Conservation (phyloP, 2,113 vertebrate species). For the Syrrhaptes paradoxus region DNA sequence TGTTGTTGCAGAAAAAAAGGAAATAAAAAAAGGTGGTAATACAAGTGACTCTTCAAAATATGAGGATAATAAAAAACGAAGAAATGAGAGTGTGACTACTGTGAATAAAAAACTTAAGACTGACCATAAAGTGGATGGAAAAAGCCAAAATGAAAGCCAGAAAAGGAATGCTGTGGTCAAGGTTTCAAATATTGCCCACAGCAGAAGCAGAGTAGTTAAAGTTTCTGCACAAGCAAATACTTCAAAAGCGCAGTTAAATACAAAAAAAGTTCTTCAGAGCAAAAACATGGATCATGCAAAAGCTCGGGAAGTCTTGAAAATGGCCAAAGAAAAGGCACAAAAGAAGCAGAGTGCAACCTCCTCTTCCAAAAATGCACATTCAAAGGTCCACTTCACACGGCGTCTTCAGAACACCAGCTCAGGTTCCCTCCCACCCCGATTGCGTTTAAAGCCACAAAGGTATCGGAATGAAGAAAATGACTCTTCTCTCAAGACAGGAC, state of each 20-base stretch:
- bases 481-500: constrained; percentile 87
- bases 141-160: constrained; percentile 79
- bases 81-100: constrained; percentile 80
- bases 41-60: constrained; percentile 84
- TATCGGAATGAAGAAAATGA: constrained; percentile 95
- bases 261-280: constrained; percentile 91
- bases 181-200: constrained; percentile 77
- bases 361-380: constrained; percentile 83
- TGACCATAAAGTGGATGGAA: constrained; percentile 87
- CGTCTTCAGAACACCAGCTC: constrained; percentile 90
- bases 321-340: constrained; percentile 88
- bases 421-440: constrained; percentile 90
- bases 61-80: constrained; percentile 87
- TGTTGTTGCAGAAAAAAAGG: constrained; percentile 86
- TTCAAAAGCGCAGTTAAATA: constrained; percentile 84
- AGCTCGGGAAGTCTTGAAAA: constrained; percentile 88
- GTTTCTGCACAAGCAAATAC: constrained; percentile 79
- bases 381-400: constrained; percentile 94
- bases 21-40: constrained; percentile 82
- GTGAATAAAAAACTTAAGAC: constrained; percentile 91
- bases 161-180: constrained; percentile 85
- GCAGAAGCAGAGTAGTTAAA: constrained; percentile 84
- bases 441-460: constrained; percentile 96
- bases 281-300: constrained; percentile 91
- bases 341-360: constrained; percentile 84